phyloP scores from a whole-genome alignment of 2,888 invertebrate species.

The Platypus cylindrus region DNA sequence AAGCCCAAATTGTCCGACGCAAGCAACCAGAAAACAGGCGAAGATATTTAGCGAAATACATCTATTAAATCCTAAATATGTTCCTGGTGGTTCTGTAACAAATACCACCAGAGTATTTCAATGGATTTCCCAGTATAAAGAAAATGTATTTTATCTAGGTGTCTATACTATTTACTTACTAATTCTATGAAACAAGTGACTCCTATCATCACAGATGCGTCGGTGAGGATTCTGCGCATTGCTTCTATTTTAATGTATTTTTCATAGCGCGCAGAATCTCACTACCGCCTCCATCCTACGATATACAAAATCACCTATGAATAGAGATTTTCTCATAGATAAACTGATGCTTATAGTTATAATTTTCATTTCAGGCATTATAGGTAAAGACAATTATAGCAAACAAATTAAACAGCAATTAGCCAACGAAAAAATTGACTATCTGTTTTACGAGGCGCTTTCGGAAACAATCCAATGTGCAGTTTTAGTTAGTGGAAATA shows the following conservation, averaged over 20 bases:
- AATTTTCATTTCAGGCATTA: slow-evolving; percentile 5
- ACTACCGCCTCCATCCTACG: no score
- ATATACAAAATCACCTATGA: no score
- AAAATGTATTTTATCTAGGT: slow-evolving; percentile 6
- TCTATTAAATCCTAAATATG: slow-evolving; percentile 2
- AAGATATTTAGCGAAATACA: slow-evolving; percentile 6
- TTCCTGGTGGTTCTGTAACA: slow-evolving; percentile 8
- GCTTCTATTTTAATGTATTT: no score
- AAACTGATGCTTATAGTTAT: no score
- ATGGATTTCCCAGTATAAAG: slow-evolving; percentile 1
- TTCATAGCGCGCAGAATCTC: no score
- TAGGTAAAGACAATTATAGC: slow-evolving; percentile 7
- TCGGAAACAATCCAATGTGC: slow-evolving; percentile 8
- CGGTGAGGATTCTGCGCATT: no score
- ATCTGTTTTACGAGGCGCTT: no score
- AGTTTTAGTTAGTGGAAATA: slow-evolving; percentile 7
- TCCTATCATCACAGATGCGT: no score
- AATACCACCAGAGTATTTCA: slow-evolving; percentile 9
- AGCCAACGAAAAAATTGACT: slow-evolving; percentile 5
- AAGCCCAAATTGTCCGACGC: background rate
- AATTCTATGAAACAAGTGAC: no score
- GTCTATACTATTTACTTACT: no score
- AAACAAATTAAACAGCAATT: slow-evolving; percentile 4
- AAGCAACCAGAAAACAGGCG: slow-evolving; percentile 1
- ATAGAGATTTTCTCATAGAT: no score